A percentile compares a stretch with the other conserved stretches of the same genome.
phyloP scores from a whole-genome alignment of 2,113 vertebrate species.

The Caranx ignobilis region DNA sequence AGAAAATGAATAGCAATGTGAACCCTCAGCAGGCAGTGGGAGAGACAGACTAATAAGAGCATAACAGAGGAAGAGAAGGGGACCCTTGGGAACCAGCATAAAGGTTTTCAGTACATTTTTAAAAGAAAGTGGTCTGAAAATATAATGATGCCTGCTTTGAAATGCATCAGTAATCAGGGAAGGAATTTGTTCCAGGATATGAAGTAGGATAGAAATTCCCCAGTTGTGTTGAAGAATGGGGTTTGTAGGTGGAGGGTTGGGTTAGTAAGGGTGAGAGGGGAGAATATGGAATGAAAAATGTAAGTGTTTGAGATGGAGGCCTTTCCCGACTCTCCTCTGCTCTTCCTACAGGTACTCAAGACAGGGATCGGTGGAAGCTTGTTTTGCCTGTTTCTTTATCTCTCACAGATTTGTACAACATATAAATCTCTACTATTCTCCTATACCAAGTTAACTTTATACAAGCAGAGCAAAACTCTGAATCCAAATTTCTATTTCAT shows the following conservation, averaged over 20 bases:
- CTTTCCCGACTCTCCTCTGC: slow-evolving; percentile 49
- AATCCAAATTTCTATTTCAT: slow-evolving; percentile 6
- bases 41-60: slow-evolving; percentile 96
- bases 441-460: slow-evolving; percentile 10
- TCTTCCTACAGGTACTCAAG: slow-evolving; percentile 80
- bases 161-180: slow-evolving; percentile 94
- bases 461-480: not conserved
- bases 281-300: slow-evolving; percentile 78
- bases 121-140: slow-evolving; percentile 92
- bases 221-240: slow-evolving; percentile 67
- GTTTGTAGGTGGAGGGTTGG: slow-evolving; percentile 57
- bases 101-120: slow-evolving; percentile 93
- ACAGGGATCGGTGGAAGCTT: slow-evolving; percentile 68
- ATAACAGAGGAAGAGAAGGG: slow-evolving; percentile 90
- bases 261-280: slow-evolving; percentile 58
- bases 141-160: slow-evolving; percentile 92
- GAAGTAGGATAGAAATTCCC: slow-evolving; percentile 78
- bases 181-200: slow-evolving; percentile 82
- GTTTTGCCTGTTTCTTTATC: slow-evolving; percentile 67
- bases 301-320: slow-evolving; percentile 46
- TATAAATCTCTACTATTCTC: slow-evolving; percentile 7
- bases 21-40: slow-evolving; percentile 90
- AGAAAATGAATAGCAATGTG: slow-evolving; percentile 94
- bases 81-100: slow-evolving; percentile 91
- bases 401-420: slow-evolving; percentile 22